Evolutionary conservation across 2,888 invertebrate species (phyloP), one percentile per base, ranked within the genome.

Genomic region (Drosophila acutilabella): DNA sequence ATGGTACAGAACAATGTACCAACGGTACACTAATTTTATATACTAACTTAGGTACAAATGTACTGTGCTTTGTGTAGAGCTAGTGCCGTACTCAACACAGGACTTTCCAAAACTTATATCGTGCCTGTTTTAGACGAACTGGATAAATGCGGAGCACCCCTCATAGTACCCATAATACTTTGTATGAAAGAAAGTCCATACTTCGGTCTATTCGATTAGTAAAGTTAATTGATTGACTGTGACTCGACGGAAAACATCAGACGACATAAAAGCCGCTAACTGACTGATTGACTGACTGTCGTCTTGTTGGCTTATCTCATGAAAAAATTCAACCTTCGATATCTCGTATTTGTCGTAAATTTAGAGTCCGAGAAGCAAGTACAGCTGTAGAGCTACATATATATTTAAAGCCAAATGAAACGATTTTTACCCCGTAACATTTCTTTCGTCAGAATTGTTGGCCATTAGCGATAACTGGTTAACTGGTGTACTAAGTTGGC

Each of bases 291-390:
- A 26, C 26, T 26, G 23, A 30, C 18, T 48, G 41, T 52, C 20
- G 26, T 59, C 13, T 36, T n/a, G n/a, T 13, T 58, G 54, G 52
- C 65, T 78, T 78, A 74, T 78, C 59, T 41, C 20, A 33, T 20
- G 18, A 36, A 18, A 23, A 13, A 20, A 23, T 36, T 41, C 33
- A 14, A 36, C 36, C 38, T 30, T 36, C 54, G 60, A 44, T 61
- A 61, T 60, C 56, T 30, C 54, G 74, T 71, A 38, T 73, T 50
- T 56, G 67, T 41, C 74, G 38, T 66, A 71, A 73, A 73, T 40
- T 57, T 18, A 50, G 26, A 13, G 23, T 42, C 11, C 40, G 23
- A 13, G 51, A 11, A 20, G 13, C 20, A 38, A 36, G 33, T 52
- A 51, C 38, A 54, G n/a, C 10, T 16, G 48, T 38, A 18, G 7